Evolutionary conservation across 1,140 invertebrate species (phyloP), one percentile per base, ranked within the genome.

Genomic region (Cardiocondyla obscurior): DNA sequence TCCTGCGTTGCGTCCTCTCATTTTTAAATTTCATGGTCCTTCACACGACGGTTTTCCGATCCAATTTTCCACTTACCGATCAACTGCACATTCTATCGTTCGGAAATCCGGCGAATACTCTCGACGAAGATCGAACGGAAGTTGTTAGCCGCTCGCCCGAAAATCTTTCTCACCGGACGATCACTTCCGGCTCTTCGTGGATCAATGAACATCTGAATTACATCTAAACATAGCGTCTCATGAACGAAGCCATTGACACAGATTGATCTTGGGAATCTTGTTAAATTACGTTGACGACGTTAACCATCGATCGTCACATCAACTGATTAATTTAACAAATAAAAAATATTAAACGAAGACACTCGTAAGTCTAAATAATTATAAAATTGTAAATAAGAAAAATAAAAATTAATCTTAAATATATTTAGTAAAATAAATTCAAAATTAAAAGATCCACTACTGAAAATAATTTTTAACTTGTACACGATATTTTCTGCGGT

Each of bases 11-110:
- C 22, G 2, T 58, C 12, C 12, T 42, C 7, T 62, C 19, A 42
- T 25, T 73, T 76, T 49, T 33, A 42, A 73, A 58, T 39, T 73
- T 64, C 36, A 46, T 33, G n/a, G 28, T 22, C 1, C 1, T 62
- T 62, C 12, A 49, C 33, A 62, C 30, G 16, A 36, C 6, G 33
- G 5, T 69, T 67, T 79, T 69, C n/a, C 62, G 36, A 53, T 79
- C 14, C 46, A 79, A 79, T 79, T 79, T 79, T 67, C 62, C 33
- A 88, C 82, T 91, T 82, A 92, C 92, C 91, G 90, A 93, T 91
- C 89, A 93, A 85, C 90, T 93, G 88, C 69, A 90, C 92, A 93
- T 93, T 92, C 91, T 92, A 93, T 83, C 83, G 76, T 82, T 77
- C 28, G 69, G 69, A 88, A 77, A 77, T 77, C 73, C 36, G 51